Conservation (phyloP, 2,888 invertebrate genomes). For the Drosophila picticornis region DNA sequence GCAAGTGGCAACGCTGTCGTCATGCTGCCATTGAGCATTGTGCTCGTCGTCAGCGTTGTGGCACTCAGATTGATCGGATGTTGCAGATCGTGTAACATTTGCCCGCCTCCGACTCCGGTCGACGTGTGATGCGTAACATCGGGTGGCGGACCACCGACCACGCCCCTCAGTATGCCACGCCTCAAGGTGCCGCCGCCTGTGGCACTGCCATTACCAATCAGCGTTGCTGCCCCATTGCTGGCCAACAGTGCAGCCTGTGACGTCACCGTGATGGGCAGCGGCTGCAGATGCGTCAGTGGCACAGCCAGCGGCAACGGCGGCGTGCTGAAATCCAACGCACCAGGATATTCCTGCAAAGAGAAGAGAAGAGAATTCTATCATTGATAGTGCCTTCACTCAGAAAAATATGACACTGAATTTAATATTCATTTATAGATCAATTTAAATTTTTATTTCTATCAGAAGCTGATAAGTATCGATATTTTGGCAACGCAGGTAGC, state of each 20-base stretch:
- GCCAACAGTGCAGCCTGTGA: slow-evolving; percentile 77
- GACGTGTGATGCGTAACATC: slow-evolving; percentile 85
- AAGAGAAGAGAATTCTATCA: neutral
- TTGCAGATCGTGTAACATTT: slow-evolving; percentile 81
- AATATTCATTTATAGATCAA: neutral
- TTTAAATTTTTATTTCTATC: neutral
- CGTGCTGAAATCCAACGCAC: slow-evolving; percentile 83
- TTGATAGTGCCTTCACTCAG: neutral
- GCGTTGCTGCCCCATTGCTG: slow-evolving; percentile 68
- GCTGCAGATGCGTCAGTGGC: slow-evolving; percentile 82
- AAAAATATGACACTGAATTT: neutral
- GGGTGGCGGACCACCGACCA: slow-evolving; percentile 84
- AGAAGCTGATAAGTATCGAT: too few relatives aligned
- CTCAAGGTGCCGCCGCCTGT: slow-evolving; percentile 75
- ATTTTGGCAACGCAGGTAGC: too few relatives aligned
- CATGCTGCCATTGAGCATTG: slow-evolving; percentile 83
- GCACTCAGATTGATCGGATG: slow-evolving; percentile 83
- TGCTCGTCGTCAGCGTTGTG: slow-evolving; percentile 83
- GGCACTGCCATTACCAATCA: slow-evolving; percentile 72
- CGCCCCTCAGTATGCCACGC: slow-evolving; percentile 83
- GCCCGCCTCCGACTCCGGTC: slow-evolving; percentile 67
- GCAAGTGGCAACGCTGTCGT: slow-evolving; percentile 71
- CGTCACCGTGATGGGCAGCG: slow-evolving; percentile 77
- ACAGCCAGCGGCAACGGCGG: slow-evolving; percentile 67
- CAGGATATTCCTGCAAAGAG: slow-evolving; percentile 83